Evolutionary conservation across 2,888 invertebrate genomes (phyloP).

Genomic region (Morinoia aosen): DNA sequence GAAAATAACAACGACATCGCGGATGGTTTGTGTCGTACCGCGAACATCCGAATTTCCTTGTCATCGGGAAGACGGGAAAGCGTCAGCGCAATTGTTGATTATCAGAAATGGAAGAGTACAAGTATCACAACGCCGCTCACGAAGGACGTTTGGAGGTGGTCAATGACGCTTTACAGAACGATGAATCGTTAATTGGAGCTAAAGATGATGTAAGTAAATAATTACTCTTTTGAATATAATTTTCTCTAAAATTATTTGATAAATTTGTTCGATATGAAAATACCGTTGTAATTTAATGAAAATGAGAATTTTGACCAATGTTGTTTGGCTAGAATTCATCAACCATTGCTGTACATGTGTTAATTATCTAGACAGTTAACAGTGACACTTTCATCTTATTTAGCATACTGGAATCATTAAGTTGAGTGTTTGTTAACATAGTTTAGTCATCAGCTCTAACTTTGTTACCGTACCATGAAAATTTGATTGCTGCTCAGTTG

Average conservation of each 20-base stretch:
- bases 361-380: too few species aligned
- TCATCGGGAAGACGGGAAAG: background rate
- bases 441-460: too few species aligned
- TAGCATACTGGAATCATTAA: too few species aligned
- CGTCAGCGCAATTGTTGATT: background rate
- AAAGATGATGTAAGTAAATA: constrained; percentile 74
- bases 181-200: constrained; percentile 74
- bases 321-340: background rate
- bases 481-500: too few species aligned
- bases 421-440: too few species aligned
- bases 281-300: background rate
- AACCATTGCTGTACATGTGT: background rate
- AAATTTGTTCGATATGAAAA: background rate
- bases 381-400: too few species aligned
- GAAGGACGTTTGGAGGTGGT: constrained; percentile 81
- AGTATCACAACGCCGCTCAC: constrained; percentile 72
- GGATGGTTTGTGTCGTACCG: background rate
- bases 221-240: constrained; percentile 60
- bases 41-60: background rate
- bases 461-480: too few species aligned
- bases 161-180: constrained; percentile 77
- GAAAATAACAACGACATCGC: background rate
- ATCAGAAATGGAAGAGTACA: background rate
- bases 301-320: background rate
- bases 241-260: background rate